These are phyloP conservation scores for Plumapathes pennacea DNA, from an alignment of 92 coral and sea anemone species.

Conservation along the genomic window DNA sequence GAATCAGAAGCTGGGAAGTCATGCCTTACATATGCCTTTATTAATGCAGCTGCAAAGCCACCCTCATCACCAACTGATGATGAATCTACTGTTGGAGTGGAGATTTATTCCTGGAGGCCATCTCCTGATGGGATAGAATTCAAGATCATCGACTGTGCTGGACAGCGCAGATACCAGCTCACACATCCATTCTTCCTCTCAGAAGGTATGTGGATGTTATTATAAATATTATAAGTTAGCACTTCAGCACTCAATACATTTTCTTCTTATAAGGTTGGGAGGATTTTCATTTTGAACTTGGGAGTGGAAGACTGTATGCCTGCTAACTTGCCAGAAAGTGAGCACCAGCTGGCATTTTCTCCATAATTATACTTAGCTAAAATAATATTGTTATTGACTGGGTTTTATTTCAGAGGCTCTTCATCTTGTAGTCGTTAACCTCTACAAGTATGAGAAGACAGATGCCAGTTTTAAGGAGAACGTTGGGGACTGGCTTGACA, in stretches of 20 bases:
- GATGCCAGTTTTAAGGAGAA: slow-evolving; percentile 47
- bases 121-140: slow-evolving; percentile 68
- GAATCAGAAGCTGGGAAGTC: slow-evolving; percentile 95
- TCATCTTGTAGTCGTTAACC: slow-evolving; percentile 75
- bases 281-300: too few species aligned
- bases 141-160: slow-evolving; percentile 91
- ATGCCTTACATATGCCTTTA: slow-evolving; percentile 72
- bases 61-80: slow-evolving; percentile 15
- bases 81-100: slow-evolving; percentile 90
- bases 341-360: too few species aligned
- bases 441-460: slow-evolving; percentile 50
- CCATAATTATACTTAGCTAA: too few species aligned
- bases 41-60: slow-evolving; percentile 52
- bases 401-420: slow-evolving; percentile 79
- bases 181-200: slow-evolving; percentile 95
- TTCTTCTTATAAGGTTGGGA: too few species aligned
- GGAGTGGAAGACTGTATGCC: too few species aligned
- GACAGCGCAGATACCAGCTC: slow-evolving; percentile 85
- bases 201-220: slow-evolving; percentile 53
- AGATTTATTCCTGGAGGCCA: slow-evolving; percentile 74
- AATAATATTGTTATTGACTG: too few species aligned
- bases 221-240: not conserved
- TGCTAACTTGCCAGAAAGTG: too few species aligned
- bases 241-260: too few species aligned
- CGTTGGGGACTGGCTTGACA: slow-evolving; percentile 87